A percentile compares a stretch with the other conserved stretches of the same genome.
Conservation (phyloP, 2,113 vertebrate species). For the Tragulus kanchil region DNA sequence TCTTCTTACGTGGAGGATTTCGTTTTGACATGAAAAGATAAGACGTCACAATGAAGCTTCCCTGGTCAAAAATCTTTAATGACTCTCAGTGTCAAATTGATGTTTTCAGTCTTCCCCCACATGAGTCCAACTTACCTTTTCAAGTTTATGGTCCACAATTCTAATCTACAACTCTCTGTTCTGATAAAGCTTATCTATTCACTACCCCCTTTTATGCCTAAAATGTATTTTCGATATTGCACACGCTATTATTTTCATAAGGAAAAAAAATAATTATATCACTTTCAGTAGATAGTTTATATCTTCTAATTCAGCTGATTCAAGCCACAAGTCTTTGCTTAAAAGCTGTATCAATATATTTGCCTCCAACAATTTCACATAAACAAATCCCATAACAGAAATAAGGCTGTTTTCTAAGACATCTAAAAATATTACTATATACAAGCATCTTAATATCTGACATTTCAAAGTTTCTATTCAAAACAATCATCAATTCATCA, state of each 20-base stretch:
- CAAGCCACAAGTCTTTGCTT: slow-evolving; percentile 2
- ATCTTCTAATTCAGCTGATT: slow-evolving; percentile 9
- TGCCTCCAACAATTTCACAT: neutral
- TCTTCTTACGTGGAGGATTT: neutral
- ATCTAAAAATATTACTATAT: slow-evolving; percentile 2
- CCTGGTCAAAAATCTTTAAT: slow-evolving; percentile 15
- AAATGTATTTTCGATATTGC: neutral
- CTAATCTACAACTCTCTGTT: neutral
- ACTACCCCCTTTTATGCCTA: neutral
- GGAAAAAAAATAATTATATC: neutral
- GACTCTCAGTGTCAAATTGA: neutral
- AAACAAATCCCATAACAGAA: slow-evolving; percentile 39
- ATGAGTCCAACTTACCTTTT: neutral
- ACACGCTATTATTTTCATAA: neutral
- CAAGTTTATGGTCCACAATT: neutral
- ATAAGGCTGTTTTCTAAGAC: neutral
- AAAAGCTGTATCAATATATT: neutral
- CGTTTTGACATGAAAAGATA: neutral
- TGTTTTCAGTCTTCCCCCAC: neutral
- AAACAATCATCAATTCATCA: slow-evolving; percentile 42
- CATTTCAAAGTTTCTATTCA: slow-evolving; percentile 6
- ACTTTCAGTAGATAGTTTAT: neutral
- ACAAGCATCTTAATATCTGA: slow-evolving; percentile 52
- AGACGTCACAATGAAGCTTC: neutral
- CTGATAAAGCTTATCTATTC: neutral